phyloP scores from a whole-genome alignment of 2,888 invertebrate genomes.

The Drosophila pullipes region DNA sequence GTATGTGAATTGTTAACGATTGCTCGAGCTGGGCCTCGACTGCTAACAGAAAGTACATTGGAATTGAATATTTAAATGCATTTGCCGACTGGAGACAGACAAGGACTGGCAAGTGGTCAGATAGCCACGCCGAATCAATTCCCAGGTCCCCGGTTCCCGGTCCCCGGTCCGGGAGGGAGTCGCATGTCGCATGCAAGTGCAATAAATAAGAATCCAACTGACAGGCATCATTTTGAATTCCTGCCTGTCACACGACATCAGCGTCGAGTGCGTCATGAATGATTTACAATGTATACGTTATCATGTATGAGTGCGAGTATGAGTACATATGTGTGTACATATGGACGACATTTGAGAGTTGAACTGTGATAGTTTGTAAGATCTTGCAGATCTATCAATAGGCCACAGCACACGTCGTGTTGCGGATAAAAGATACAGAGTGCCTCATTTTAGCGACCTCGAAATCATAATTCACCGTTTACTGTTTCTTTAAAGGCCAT shows the following conservation, averaged over 20 bases:
- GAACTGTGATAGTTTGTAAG: constrained; percentile 26
- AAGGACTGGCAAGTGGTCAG: constrained; percentile 42
- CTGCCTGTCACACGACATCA: constrained; percentile 54
- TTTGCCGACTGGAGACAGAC: constrained; percentile 35
- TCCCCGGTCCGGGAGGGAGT: constrained; percentile 11
- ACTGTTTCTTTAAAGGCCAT: constrained; percentile 68
- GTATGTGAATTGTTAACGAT: constrained; percentile 12
- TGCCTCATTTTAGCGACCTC: constrained; percentile 61
- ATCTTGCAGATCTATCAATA: constrained; percentile 17
- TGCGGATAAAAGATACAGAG: constrained; percentile 34
- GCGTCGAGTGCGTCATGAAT: constrained; percentile 47
- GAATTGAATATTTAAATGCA: constrained; percentile 66
- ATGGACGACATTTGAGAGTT: constrained; percentile 28
- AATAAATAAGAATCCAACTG: constrained; percentile 69
- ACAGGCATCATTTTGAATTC: constrained; percentile 73
- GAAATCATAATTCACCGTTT: constrained; percentile 68
- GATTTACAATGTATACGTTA: constrained; percentile 26
- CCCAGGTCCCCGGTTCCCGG: background rate
- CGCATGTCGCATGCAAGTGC: constrained; percentile 40
- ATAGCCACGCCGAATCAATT: constrained; percentile 41
- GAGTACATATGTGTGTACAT: constrained; percentile 6
- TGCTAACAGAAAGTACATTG: constrained; percentile 52
- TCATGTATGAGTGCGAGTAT: background rate
- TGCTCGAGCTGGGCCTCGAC: constrained; percentile 26
- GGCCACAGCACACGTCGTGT: constrained; percentile 25